Evolutionary conservation across 2,888 invertebrate species (phyloP), one percentile per base, ranked within the genome.

Genomic region (Dryocosmus kuriphilus): DNA sequence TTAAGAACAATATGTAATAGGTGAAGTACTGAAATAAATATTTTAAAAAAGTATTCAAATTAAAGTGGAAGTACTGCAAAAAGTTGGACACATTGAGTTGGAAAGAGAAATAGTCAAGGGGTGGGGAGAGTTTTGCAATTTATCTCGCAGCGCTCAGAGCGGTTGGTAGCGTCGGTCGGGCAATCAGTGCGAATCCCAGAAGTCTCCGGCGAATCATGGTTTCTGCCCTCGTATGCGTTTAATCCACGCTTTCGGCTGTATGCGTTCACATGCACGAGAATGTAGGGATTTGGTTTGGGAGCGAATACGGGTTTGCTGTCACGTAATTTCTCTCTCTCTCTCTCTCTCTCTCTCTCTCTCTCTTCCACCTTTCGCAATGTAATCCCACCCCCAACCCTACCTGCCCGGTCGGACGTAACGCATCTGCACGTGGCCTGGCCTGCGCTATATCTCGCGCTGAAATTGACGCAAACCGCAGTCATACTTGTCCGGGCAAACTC

Each of bases 101-200:
- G 30, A 67, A 55, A 62, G 65, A 41, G 19, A 75, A 77, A 67
- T 60, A 71, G 57, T 62, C 8, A 32, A 75, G 61, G 62, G 22
- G 74, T 62, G 78, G 74, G 74, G 78, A 60, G 82, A 80, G 81
- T 82, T 82, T 81, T 80, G 81, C 79, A 74, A 74, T 77, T 77
- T 77, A 74, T 77, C 78, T 80, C 74, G 76, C 77, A 77, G 79
- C 77, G 74, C 78, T 65, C 76, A 63, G 77, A 80, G 78, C 77
- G 79, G 77, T 78, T 79, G 32, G 79, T 73, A 76, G 79, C 79
- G 80, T 76, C 79, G 81, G 77, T 80, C 67, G 80, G 78, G 81
- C 80, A 83, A 83, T 83, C 81, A 81, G 81, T 77, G 79, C 60
- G 80, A 79, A 78, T 83, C 80, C 83, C 83, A 79, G 78, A 80